Percentiles rank a stretch among this genome's conserved stretches.
Evolutionary conservation across 1,140 invertebrate species (phyloP).

Genomic region (Micrasema minimum): DNA sequence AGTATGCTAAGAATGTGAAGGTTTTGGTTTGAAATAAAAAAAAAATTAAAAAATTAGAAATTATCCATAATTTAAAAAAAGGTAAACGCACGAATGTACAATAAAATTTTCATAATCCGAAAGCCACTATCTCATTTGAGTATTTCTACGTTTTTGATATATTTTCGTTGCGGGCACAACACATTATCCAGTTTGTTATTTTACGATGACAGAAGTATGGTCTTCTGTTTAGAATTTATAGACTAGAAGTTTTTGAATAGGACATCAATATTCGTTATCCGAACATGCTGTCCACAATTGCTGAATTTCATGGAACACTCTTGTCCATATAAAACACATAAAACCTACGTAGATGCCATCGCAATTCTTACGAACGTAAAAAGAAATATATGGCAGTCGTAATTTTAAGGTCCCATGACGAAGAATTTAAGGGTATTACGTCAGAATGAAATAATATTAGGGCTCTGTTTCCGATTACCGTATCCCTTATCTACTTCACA

Average conservation of each 20-base stretch:
- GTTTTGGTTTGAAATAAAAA: no score
- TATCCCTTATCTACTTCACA: no score
- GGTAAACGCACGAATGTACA: no score
- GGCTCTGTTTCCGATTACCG: not conserved
- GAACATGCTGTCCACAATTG: constrained; percentile 25
- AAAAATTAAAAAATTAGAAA: no score
- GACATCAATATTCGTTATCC: constrained; percentile 33
- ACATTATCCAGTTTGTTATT: not conserved
- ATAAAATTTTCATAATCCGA: no score
- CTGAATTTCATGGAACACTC: constrained; percentile 25
- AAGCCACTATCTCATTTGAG: no score
- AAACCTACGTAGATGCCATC: constrained; percentile 30
- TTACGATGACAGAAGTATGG: constrained; percentile 7
- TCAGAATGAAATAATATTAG: not conserved
- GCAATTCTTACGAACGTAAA: constrained; percentile 27
- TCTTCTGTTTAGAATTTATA: constrained; percentile 21
- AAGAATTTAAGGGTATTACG: constrained; percentile 13
- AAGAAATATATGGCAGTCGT: constrained; percentile 34
- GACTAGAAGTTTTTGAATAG: constrained; percentile 24
- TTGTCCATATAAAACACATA: constrained; percentile 13
- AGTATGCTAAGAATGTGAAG: no score
- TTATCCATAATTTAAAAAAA: no score
- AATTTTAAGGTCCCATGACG: constrained; percentile 23
- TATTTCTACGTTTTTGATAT: no score
- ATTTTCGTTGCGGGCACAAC: no score